Percentiles rank a stretch among this genome's conserved stretches.
Evolutionary conservation across 2,797 vertebrate genomes (phyloP).

Genomic region (Jordanella pulchra): DNA sequence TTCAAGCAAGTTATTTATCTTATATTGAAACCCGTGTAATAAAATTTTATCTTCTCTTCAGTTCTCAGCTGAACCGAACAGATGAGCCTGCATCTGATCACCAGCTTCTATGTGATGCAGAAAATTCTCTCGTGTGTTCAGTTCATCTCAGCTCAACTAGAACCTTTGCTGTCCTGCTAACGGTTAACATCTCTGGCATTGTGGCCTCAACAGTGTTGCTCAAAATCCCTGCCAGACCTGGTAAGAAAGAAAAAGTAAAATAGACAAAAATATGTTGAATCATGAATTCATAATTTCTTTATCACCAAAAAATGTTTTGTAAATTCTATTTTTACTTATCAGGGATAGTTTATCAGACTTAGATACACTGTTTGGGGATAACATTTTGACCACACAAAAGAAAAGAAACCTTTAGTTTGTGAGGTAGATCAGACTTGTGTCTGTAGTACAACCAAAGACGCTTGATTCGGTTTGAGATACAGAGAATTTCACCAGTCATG

Average conservation of each 20-base stretch:
- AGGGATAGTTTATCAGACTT: background rate
- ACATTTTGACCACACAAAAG: no score
- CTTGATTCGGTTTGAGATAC: no score
- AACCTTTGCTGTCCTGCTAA: conserved; percentile 70
- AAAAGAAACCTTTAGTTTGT: no score
- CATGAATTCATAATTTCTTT: background rate
- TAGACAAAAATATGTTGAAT: background rate
- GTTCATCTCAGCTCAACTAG: conserved; percentile 57
- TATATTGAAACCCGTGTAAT: background rate
- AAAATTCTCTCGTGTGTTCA: conserved; percentile 69
- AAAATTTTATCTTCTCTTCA: conserved; percentile 40
- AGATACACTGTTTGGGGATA: background rate
- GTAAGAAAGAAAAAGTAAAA: conserved; percentile 71
- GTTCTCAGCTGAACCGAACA: conserved; percentile 55
- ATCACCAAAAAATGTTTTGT: background rate
- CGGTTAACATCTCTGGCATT: conserved; percentile 60
- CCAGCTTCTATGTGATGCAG: conserved; percentile 41
- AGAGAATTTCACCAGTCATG: no score
- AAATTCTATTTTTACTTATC: background rate
- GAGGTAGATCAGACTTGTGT: no score
- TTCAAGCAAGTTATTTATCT: conserved; percentile 1
- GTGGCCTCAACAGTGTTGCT: conserved; percentile 62
- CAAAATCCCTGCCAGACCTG: conserved; percentile 70
- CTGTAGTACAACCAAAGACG: no score
- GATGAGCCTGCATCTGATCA: conserved; percentile 35